Percentiles rank a stretch among this genome's conserved stretches.
Conservation (phyloP, 2,888 invertebrate species). For the Catocala sponsa region DNA sequence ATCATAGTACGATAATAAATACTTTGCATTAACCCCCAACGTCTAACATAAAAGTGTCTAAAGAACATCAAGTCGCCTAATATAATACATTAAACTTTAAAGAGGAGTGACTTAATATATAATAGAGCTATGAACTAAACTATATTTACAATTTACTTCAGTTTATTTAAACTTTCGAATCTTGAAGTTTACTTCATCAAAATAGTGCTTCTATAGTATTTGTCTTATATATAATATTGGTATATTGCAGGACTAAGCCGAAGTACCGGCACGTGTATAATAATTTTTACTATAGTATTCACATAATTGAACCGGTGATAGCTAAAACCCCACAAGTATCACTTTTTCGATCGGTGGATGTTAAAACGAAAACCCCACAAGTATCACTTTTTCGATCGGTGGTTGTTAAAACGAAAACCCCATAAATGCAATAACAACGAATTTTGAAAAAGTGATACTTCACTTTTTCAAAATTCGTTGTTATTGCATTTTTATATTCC, state of each 20-base stretch:
- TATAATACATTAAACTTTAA: conserved; percentile 46
- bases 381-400: too few relatives aligned
- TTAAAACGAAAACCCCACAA: too few relatives aligned
- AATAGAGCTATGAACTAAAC: conserved; percentile 34
- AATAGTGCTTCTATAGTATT: conserved; percentile 3
- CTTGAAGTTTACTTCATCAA: conserved; percentile 15
- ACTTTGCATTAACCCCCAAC: conserved; percentile 50
- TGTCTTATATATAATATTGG: conserved; percentile 1
- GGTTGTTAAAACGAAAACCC: too few relatives aligned
- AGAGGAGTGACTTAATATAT: conserved; percentile 35
- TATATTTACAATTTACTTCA: conserved; percentile 50
- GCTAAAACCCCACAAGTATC: too few relatives aligned
- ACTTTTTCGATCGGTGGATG: too few relatives aligned
- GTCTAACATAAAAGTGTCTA: conserved; percentile 38
- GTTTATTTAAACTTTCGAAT: conserved; percentile 26
- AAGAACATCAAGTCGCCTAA: conserved; percentile 40
- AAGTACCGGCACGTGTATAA: neutral
- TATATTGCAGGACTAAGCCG: neutral
- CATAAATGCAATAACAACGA: too few relatives aligned
- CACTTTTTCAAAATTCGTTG: too few relatives aligned
- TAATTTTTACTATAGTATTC: too few relatives aligned
- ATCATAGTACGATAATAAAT: conserved; percentile 59
- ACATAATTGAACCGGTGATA: too few relatives aligned
- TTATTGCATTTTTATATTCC: too few relatives aligned
- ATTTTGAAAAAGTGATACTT: too few relatives aligned